Conservation (phyloP, 2,113 vertebrate species). For the Alexandromys fortis region DNA sequence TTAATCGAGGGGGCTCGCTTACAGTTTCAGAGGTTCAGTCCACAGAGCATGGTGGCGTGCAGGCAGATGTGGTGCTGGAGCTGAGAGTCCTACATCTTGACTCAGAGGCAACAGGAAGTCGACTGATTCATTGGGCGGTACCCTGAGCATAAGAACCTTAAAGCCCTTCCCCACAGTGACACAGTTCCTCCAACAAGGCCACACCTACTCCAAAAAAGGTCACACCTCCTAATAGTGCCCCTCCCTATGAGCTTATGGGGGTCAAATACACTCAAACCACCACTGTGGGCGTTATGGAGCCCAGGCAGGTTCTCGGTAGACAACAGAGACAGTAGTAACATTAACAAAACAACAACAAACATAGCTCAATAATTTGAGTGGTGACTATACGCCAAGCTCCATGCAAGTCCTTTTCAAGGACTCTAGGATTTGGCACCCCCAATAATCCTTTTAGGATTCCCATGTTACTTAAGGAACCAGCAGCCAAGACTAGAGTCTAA, state of each 20-base stretch:
- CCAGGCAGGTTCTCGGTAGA: background rate
- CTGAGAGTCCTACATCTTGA: background rate
- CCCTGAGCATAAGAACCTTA: background rate
- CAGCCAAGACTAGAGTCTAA: background rate
- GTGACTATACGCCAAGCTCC: background rate
- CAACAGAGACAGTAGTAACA: background rate
- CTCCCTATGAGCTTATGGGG: background rate
- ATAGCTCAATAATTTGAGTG: background rate
- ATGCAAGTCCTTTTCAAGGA: background rate
- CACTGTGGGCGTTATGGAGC: background rate
- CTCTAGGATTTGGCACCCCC: background rate
- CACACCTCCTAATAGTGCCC: background rate
- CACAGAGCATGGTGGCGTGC: background rate
- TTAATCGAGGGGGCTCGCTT: background rate
- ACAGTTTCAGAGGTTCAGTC: background rate
- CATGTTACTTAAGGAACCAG: background rate
- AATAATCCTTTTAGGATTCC: background rate
- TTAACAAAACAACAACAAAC: background rate
- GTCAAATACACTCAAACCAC: background rate
- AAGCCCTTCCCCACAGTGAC: background rate
- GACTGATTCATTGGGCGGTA: background rate
- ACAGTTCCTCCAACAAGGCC: background rate
- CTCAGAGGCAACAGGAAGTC: background rate
- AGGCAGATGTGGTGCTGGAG: background rate
- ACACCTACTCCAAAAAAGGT: background rate